Evolutionary conservation across 2,797 vertebrate genomes (phyloP).

Genomic region (Ceryle rudis): DNA sequence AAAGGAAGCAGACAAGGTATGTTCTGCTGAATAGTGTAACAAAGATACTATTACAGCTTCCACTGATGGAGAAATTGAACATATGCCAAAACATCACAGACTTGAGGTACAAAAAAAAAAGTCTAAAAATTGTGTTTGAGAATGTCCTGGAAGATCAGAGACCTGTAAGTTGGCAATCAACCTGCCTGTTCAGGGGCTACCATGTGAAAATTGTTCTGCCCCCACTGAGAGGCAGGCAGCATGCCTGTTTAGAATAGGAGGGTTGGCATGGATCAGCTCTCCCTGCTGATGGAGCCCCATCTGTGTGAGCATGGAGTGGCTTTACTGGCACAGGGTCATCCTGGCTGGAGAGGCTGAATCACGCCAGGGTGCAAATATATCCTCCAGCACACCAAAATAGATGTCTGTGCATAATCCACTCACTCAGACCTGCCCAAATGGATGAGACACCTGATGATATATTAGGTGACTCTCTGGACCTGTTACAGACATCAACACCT

Average conservation of each 20-base stretch:
- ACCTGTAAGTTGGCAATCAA: not conserved
- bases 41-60: not conserved
- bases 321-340: not conserved
- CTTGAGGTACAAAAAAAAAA: not conserved
- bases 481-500: not conserved
- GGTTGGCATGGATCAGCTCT: accelerated
- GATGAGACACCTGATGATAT: accelerated
- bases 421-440: not conserved
- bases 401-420: not conserved
- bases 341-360: not conserved
- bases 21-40: not conserved
- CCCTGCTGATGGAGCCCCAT: accelerated
- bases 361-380: not conserved
- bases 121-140: not conserved
- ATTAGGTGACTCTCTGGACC: not conserved
- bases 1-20: not conserved
- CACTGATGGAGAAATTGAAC: not conserved
- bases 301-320: not conserved
- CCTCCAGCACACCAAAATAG: not conserved
- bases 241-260: accelerated
- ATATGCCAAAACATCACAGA: not conserved
- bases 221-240: not conserved
- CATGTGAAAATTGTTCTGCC: not conserved
- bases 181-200: accelerated
- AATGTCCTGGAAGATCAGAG: not conserved